Percentiles rank a stretch among this genome's conserved stretches.
Evolutionary conservation across 1,140 invertebrate genomes (phyloP).

Genomic region (Zaprionus ornatus): DNA sequence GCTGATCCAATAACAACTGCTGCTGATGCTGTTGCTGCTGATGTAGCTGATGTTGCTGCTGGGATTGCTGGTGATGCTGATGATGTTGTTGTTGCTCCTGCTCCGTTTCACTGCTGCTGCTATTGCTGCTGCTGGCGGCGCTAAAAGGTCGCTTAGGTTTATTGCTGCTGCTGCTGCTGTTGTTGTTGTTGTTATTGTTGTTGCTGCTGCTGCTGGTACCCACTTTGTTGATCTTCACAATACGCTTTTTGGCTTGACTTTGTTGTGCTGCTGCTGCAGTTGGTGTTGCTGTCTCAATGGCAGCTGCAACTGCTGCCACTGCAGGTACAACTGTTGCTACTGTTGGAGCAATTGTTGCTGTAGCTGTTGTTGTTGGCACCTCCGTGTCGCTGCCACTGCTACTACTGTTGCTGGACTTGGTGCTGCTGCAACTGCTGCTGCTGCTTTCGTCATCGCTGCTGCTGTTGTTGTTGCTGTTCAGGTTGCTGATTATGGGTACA

Average conservation of each 20-base stretch:
- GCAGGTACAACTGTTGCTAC: not conserved
- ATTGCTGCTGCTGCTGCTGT: conserved; percentile 9
- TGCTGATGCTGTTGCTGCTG: conserved; percentile 21
- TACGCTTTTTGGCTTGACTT: conserved; percentile 41
- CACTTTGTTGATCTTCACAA: conserved; percentile 38
- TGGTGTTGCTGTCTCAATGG: conserved; percentile 3
- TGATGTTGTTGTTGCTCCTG: conserved; percentile 6
- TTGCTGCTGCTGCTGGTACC: conserved; percentile 14
- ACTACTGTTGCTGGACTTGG: conserved; percentile 56
- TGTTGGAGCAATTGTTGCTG: conserved; percentile 19
- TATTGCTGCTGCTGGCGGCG: conserved; percentile 32
- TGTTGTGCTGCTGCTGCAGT: not conserved
- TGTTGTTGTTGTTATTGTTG: not conserved
- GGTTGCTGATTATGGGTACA: not conserved
- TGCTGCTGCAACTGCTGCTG: conserved; percentile 57
- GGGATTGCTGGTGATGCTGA: conserved; percentile 19
- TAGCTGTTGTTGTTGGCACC: conserved; percentile 27
- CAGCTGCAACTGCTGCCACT: conserved; percentile 42
- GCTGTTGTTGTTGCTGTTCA: conserved; percentile 23
- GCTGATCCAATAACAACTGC: conserved; percentile 12
- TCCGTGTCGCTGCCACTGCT: conserved; percentile 55
- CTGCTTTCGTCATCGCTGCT: conserved; percentile 40
- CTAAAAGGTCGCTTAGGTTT: conserved; percentile 20
- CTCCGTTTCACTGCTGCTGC: conserved; percentile 46
- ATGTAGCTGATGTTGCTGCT: conserved; percentile 13